Percentiles rank a stretch among this genome's conserved stretches.
phyloP scores from a whole-genome alignment of 2,888 invertebrate genomes.

The Selenia dentaria region DNA sequence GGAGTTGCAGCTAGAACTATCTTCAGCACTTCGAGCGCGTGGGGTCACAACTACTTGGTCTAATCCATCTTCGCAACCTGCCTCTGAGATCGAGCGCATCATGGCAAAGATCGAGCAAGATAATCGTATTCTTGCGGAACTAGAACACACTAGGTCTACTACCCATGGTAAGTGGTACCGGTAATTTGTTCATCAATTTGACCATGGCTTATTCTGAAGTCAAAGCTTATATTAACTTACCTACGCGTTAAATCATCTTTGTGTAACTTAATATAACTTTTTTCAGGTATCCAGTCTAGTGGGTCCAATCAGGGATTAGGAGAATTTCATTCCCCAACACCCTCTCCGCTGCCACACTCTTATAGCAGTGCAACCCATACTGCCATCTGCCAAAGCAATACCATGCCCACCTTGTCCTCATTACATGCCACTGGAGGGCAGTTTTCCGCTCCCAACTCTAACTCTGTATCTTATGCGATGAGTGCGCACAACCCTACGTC shows the following conservation, averaged over 20 bases:
- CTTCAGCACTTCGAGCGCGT: constrained; percentile 86
- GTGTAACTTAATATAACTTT: constrained; percentile 8
- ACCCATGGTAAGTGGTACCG: constrained; percentile 86
- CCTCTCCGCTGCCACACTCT: constrained; percentile 84
- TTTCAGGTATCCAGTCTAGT: constrained; percentile 86
- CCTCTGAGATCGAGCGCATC: constrained; percentile 95
- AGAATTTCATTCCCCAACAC: constrained; percentile 86
- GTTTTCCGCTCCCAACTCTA: constrained; percentile 76
- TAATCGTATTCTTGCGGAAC: constrained; percentile 94
- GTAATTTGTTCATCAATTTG: too few relatives aligned
- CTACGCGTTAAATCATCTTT: too few relatives aligned
- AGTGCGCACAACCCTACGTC: constrained; percentile 80
- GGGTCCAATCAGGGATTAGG: constrained; percentile 89
- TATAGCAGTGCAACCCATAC: constrained; percentile 77
- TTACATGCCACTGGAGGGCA: constrained; percentile 68
- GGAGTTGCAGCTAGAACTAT: constrained; percentile 94
- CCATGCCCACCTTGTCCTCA: constrained; percentile 86
- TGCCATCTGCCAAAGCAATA: constrained; percentile 86
- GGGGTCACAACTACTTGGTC: constrained; percentile 70
- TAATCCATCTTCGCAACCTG: constrained; percentile 73
- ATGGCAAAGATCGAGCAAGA: constrained; percentile 98
- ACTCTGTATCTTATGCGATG: constrained; percentile 78
- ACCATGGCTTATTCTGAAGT: too few relatives aligned
- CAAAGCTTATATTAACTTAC: too few relatives aligned
- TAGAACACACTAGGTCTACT: constrained; percentile 92